Percentiles rank a stretch among this genome's conserved stretches.
phyloP scores from a whole-genome alignment of 2,797 vertebrate species.

The Sebastes iracundus region DNA sequence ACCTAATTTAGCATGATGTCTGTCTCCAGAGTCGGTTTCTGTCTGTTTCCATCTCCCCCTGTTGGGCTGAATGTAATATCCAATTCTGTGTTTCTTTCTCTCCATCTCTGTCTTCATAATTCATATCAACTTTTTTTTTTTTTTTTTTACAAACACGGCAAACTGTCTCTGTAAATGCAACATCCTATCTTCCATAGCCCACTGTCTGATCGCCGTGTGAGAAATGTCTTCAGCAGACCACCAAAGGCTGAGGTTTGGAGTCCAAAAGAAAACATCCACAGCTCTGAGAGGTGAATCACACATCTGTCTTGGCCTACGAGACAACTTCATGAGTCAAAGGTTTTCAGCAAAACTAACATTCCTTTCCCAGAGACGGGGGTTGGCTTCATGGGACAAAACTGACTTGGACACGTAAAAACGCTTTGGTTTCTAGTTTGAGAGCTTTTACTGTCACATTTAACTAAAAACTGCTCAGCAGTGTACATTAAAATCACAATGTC shows the following conservation, averaged over 20 bases:
- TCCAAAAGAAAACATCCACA: neutral
- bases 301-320: neutral
- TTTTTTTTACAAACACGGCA: neutral
- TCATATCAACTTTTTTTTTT: neutral
- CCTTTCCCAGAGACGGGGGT: neutral
- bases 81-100: neutral
- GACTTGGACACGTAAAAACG: neutral
- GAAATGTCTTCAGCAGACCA: conserved; percentile 18
- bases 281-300: neutral
- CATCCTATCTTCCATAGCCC: neutral
- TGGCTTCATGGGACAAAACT: neutral
- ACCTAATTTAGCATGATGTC: neutral
- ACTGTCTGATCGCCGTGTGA: neutral
- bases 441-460: too few relatives aligned
- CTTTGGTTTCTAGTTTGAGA: neutral
- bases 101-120: neutral
- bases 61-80: neutral
- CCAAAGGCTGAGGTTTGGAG: conserved; percentile 20
- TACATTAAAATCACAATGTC: neutral
- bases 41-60: neutral
- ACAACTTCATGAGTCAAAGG: neutral
- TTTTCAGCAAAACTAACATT: neutral
- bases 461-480: too few relatives aligned
- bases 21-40: neutral
- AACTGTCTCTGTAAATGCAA: neutral